Evolutionary conservation across 1,140 invertebrate genomes (phyloP).

Genomic region (Drosophila cardini): DNA sequence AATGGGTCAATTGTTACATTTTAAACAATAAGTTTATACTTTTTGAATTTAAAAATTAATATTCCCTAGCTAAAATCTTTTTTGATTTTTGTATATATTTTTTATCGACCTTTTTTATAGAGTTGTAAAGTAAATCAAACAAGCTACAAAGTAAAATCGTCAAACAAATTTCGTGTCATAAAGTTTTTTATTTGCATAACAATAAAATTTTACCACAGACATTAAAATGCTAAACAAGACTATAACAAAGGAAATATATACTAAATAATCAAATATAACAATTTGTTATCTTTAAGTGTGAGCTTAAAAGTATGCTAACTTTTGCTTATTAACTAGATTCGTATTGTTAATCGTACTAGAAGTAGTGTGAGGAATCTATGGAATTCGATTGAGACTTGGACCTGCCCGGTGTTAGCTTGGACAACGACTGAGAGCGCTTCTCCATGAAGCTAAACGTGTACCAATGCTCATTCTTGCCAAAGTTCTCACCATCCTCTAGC

Average conservation of each 20-base stretch:
- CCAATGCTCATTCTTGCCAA: conserved; percentile 86
- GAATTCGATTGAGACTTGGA: conserved; percentile 47
- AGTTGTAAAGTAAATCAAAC: not conserved
- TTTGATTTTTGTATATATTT: too few relatives aligned
- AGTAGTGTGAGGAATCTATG: conserved; percentile 46
- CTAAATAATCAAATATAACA: not conserved
- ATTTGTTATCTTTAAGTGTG: conserved; percentile 14
- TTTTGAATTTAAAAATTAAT: not conserved
- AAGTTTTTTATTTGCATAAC: conserved; percentile 18
- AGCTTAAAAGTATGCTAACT: conserved; percentile 68
- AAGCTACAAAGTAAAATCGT: not conserved
- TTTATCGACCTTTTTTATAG: not conserved
- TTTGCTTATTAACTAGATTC: conserved; percentile 1
- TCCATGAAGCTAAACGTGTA: conserved; percentile 73
- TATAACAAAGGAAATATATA: conserved; percentile 4
- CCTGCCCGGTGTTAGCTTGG: conserved; percentile 38
- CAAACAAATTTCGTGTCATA: not conserved
- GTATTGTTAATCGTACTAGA: conserved; percentile 28
- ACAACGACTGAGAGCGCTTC: conserved; percentile 62
- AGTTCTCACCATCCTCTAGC: conserved; percentile 87
- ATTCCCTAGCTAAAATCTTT: too few relatives aligned
- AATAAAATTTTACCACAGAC: not conserved
- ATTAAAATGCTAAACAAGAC: not conserved
- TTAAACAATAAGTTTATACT: not conserved
- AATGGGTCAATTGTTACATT: not conserved